Conservation (phyloP, 1,140 invertebrate species). For the Tachypleus tridentatus region DNA sequence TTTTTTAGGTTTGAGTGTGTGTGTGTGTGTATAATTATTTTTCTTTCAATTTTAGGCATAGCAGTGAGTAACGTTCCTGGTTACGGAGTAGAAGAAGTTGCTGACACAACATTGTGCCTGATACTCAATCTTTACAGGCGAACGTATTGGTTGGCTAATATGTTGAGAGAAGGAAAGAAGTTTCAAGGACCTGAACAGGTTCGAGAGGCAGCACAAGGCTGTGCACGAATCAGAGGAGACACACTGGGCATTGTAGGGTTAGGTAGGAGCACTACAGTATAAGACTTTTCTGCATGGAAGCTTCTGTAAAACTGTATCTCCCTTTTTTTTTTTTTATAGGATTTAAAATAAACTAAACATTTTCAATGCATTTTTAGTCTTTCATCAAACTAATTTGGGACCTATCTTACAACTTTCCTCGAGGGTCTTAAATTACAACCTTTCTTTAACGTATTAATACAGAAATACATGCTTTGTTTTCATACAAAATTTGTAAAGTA, state of each 20-base stretch:
- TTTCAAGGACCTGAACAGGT: constrained; percentile 89
- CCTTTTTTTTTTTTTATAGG: no score
- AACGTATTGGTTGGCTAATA: constrained; percentile 97
- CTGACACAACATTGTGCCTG: constrained; percentile 95
- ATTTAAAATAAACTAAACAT: no score
- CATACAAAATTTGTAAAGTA: no score
- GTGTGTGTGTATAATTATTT: no score
- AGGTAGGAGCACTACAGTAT: constrained; percentile 40
- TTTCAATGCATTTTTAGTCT: no score
- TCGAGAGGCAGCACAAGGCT: constrained; percentile 83
- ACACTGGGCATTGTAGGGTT: constrained; percentile 95
- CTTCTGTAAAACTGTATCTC: no score
- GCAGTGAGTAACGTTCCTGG: constrained; percentile 99
- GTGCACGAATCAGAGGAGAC: constrained; percentile 88
- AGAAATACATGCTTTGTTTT: no score
- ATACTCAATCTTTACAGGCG: constrained; percentile 97
- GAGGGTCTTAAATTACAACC: no score
- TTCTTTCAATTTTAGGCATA: constrained; percentile 48
- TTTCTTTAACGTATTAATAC: no score
- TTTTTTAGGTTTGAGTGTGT: no score
- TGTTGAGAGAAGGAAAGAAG: constrained; percentile 95
- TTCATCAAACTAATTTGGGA: no score
- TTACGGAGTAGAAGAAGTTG: constrained; percentile 98
- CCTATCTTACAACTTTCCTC: no score
- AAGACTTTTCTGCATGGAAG: background rate